These are phyloP conservation scores for Athripsodes cinereus DNA, from an alignment of 2,888 invertebrate genomes.

Conservation along the genomic window DNA sequence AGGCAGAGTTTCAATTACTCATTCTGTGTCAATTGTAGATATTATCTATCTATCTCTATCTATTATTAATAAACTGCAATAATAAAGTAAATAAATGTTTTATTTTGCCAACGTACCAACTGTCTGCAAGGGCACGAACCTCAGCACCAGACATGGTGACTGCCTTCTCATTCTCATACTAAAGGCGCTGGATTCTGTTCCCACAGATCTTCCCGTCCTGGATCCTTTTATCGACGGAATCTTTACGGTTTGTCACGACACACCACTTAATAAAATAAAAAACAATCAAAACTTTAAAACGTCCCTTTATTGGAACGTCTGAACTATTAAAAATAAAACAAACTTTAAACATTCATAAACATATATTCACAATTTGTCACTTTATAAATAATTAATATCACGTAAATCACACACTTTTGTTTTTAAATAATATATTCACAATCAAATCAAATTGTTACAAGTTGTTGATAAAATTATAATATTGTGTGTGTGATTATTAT, in stretches of 20 bases:
- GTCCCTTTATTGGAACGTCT: constrained; percentile 11
- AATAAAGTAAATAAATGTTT: too few species aligned
- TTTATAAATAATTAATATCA: too few species aligned
- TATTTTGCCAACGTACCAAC: constrained; percentile 20
- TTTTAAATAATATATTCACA: background rate
- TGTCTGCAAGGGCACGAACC: constrained; percentile 48
- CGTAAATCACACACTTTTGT: too few species aligned
- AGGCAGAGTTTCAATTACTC: too few species aligned
- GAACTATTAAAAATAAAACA: too few species aligned
- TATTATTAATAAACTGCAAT: too few species aligned
- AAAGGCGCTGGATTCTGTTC: constrained; percentile 27
- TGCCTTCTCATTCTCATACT: constrained; percentile 62
- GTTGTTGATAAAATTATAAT: background rate
- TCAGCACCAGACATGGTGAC: constrained; percentile 56
- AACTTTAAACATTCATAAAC: too few species aligned
- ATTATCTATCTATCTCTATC: too few species aligned
- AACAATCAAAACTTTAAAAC: too few species aligned
- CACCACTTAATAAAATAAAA: constrained; percentile 19
- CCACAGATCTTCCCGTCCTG: constrained; percentile 23
- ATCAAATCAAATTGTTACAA: background rate
- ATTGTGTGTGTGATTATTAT: too few species aligned
- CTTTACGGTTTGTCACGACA: constrained; percentile 22
- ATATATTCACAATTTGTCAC: too few species aligned
- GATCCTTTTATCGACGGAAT: constrained; percentile 28
- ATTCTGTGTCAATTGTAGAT: too few species aligned